Percentiles rank a stretch among this genome's conserved stretches.
phyloP scores from a whole-genome alignment of 2,888 invertebrate species.

The Sturmia bella region DNA sequence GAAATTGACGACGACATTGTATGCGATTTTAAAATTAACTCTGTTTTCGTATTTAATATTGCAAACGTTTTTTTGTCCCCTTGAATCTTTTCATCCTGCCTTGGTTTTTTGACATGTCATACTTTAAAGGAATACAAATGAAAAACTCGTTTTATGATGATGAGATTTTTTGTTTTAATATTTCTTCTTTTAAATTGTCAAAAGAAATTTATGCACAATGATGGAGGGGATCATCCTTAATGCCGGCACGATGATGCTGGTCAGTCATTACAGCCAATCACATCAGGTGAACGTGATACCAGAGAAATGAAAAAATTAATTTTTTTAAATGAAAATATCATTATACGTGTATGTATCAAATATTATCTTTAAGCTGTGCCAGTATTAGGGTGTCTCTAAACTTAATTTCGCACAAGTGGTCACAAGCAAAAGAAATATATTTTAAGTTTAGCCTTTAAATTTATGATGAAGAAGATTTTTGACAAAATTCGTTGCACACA shows the following conservation, averaged over 20 bases:
- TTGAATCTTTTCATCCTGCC: conserved; percentile 37
- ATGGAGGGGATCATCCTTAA: conserved; percentile 64
- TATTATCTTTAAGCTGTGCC: no score
- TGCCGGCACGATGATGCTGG: conserved; percentile 36
- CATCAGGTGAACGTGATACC: conserved; percentile 64
- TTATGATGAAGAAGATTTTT: no score
- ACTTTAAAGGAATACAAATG: conserved; percentile 21
- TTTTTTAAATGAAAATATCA: conserved; percentile 8
- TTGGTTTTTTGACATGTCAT: conserved; percentile 47
- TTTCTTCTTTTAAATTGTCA: conserved; percentile 55
- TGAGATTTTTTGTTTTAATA: conserved; percentile 5
- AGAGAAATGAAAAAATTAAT: conserved; percentile 3
- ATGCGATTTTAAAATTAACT: conserved; percentile 59
- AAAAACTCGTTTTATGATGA: conserved; percentile 59
- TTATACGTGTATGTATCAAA: no score
- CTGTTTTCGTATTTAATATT: conserved; percentile 32
- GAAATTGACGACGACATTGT: conserved; percentile 59
- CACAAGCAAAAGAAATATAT: no score
- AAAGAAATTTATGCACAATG: conserved; percentile 50
- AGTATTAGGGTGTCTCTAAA: no score
- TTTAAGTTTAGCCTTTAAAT: no score
- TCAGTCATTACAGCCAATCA: conserved; percentile 65
- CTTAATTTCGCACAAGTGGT: no score
- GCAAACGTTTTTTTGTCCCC: conserved; percentile 38
- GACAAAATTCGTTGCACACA: no score